Percentiles rank a stretch among this genome's conserved stretches.
Conservation (phyloP, 2,113 vertebrate genomes). For the Furnarius figulus region DNA sequence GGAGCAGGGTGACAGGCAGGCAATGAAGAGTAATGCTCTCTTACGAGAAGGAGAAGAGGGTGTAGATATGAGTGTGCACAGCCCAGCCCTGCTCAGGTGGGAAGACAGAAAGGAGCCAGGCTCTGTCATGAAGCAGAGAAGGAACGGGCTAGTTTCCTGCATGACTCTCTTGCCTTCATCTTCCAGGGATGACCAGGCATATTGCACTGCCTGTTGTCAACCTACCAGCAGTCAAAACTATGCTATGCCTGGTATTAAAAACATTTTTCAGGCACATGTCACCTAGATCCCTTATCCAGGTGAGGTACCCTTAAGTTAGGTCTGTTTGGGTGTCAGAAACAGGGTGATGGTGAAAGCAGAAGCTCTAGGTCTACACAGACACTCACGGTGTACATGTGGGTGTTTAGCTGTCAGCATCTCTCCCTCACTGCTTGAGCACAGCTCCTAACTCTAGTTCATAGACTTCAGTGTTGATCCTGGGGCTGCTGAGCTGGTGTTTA, state of each 20-base stretch:
- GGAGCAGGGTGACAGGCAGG: neutral
- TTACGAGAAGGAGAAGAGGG: neutral
- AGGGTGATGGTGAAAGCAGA: neutral
- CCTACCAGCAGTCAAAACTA: neutral
- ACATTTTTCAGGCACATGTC: neutral
- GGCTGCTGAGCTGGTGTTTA: neutral
- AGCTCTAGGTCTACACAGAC: neutral
- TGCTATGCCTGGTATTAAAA: neutral
- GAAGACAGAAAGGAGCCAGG: neutral
- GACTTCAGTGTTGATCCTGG: neutral
- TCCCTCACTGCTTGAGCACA: neutral
- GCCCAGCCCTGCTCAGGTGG: neutral
- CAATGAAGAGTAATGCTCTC: rapidly evolving
- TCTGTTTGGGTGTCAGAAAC: neutral
- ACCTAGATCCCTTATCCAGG: neutral
- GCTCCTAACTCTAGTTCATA: neutral
- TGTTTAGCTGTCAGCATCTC: neutral
- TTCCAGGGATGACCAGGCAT: neutral
- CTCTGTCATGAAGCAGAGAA: neutral
- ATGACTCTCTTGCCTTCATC: neutral
- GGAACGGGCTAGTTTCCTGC: neutral
- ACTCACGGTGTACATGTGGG: neutral
- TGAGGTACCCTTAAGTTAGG: neutral
- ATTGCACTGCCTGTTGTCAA: neutral
- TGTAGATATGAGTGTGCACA: rapidly evolving